Conservation (phyloP, 2,113 vertebrate species). For the Tauraco erythrolophus region DNA sequence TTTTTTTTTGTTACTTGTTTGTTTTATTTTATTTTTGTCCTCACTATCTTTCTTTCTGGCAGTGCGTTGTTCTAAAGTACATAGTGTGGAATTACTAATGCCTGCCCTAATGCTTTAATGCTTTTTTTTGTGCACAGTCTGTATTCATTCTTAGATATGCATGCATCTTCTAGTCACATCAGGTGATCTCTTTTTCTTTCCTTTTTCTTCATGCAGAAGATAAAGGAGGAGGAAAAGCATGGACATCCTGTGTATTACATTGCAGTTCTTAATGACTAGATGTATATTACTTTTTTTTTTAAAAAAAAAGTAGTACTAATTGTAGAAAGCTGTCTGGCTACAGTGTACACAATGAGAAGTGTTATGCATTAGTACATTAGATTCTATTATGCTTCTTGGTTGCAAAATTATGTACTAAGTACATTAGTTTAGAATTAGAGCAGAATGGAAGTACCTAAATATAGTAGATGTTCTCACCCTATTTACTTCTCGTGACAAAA, state of each 20-base stretch:
- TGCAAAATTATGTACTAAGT: neutral
- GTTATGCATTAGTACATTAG: neutral
- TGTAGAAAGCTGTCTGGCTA: constrained; percentile 9
- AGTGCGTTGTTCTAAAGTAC: neutral
- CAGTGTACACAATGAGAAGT: neutral
- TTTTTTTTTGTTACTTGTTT: neutral
- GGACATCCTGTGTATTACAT: neutral
- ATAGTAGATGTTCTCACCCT: neutral
- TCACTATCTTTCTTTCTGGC: neutral
- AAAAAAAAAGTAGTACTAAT: neutral
- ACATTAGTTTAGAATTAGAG: neutral
- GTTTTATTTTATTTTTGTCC: neutral
- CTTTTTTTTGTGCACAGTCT: neutral
- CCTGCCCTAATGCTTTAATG: neutral
- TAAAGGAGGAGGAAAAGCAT: neutral
- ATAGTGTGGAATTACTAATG: constrained; percentile 3
- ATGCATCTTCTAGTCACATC: constrained; percentile 32
- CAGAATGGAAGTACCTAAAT: neutral
- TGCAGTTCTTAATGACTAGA: neutral
- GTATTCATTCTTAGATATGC: neutral
- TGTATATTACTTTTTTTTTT: neutral
- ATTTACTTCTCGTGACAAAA: neutral
- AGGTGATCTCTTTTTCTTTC: neutral
- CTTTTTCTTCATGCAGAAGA: neutral
- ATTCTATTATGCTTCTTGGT: neutral